Evolutionary conservation across 2,888 invertebrate species (phyloP), one percentile per base, ranked within the genome.

Genomic region (Melipona beecheii): DNA sequence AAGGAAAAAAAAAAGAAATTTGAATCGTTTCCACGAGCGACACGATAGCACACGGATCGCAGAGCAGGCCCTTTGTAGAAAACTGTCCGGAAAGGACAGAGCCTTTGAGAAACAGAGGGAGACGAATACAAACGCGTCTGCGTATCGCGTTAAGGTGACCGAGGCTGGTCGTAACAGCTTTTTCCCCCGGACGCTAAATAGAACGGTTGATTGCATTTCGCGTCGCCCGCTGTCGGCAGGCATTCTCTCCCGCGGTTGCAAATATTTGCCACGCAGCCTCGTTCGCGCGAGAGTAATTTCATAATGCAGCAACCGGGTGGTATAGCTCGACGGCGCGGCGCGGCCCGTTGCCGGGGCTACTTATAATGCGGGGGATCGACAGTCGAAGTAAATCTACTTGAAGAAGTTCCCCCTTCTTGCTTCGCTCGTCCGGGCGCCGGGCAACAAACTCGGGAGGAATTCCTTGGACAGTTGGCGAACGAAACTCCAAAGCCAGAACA

Each of bases 311-410:
- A 24, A 43, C 43, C 43, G 1, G 1, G 36, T 9, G 9, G 43
- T 43, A 36, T 36, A 36, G 36, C 36, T 0, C 36, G 36, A 9
- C 36, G 9, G 31, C 31, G 31, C 31, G 36, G 36, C 36, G 9
- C 36, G 36, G 9, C 36, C 5, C 36, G 36, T 31, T 31, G 31
- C 27, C 65, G 36, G 60, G 86, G 76, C 75, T 43, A 43, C 79
- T 77, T 77, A 60, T 77, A 85, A 86, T 80, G 79, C 79, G 31
- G 73, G n/a, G 78, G 75, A 80, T 70, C 73, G 78, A 79, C 79
- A 80, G 73, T 75, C 80, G 79, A 66, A 76, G 79, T 73, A 87
- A 87, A 85, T 82, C 78, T 81, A 82, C 83, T 85, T 62, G 81
- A 81, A 81, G 72, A 83, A 85, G 43, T 43, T 9, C 9, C 43